Conservation (phyloP, 2,888 invertebrate genomes). For the Melanotus villosus region DNA sequence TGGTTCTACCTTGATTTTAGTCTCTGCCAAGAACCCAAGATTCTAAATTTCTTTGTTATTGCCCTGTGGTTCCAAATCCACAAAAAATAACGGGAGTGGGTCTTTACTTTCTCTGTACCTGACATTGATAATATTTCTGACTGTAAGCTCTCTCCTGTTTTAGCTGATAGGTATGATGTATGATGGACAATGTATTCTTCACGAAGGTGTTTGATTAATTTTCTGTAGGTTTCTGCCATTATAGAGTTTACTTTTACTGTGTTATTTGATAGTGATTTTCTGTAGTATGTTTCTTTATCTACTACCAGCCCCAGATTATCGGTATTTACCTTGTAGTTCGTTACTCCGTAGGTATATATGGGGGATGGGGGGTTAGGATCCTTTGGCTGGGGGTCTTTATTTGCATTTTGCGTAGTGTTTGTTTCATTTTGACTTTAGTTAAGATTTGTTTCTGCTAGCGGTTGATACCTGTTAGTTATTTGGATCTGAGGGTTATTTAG, state of each 20-base stretch:
- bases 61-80: too few relatives aligned
- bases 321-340: not conserved
- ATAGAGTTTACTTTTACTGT: slow-evolving; percentile 1
- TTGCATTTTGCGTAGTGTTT: not conserved
- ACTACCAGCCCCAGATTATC: slow-evolving; percentile 5
- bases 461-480: not conserved
- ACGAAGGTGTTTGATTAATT: slow-evolving; percentile 1
- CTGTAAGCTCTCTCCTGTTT: slow-evolving; percentile 5
- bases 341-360: slow-evolving; percentile 16
- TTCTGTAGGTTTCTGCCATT: not conserved
- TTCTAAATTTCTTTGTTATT: too few relatives aligned
- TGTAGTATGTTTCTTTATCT: slow-evolving; percentile 14
- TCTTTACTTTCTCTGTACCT: not conserved
- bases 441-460: not conserved
- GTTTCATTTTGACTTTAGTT: not conserved
- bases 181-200: slow-evolving; percentile 4
- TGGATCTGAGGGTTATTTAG: not conserved
- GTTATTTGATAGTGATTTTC: slow-evolving; percentile 15
- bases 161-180: slow-evolving; percentile 12
- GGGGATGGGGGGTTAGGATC: slow-evolving; percentile 4
- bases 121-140: not conserved
- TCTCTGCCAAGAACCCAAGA: too few relatives aligned
- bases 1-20: too few relatives aligned
- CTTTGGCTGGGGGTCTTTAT: slow-evolving; percentile 3
- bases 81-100: not conserved